Evolutionary conservation across 2,888 invertebrate genomes (phyloP).

Genomic region (Rhamnusium bicolor): DNA sequence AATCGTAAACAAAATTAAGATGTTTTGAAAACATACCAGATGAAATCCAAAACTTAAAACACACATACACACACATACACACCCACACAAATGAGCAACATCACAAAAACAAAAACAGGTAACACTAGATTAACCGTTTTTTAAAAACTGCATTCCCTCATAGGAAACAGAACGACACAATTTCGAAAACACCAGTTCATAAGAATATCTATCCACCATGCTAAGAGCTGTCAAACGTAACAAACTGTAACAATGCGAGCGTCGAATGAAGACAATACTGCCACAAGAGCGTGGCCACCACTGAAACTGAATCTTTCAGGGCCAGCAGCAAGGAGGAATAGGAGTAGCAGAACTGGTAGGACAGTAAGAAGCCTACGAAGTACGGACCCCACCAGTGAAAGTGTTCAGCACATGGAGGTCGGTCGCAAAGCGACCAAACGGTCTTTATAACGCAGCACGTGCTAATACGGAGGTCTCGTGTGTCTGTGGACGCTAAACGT

Average conservation of each 20-base stretch:
- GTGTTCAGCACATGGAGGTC: slow-evolving; percentile 37
- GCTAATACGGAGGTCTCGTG: slow-evolving; percentile 17
- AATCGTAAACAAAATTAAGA: background rate
- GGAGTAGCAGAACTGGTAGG: slow-evolving; percentile 1
- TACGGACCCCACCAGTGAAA: slow-evolving; percentile 53
- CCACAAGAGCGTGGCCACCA: slow-evolving; percentile 21
- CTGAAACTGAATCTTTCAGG: slow-evolving; percentile 35
- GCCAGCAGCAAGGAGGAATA: slow-evolving; percentile 27
- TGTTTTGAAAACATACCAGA: slow-evolving; percentile 18
- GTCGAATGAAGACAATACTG: slow-evolving; percentile 28
- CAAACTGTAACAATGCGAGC: slow-evolving; percentile 1
- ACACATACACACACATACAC: slow-evolving; percentile 8
- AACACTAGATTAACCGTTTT: slow-evolving; percentile 5
- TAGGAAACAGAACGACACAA: background rate
- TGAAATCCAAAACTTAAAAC: slow-evolving; percentile 9
- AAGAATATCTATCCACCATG: slow-evolving; percentile 2
- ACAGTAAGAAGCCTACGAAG: background rate
- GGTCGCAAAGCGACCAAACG: background rate
- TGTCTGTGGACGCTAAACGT: background rate
- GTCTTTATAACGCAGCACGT: slow-evolving; percentile 24
- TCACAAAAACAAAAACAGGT: background rate
- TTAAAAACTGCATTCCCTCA: background rate
- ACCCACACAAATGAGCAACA: too few relatives aligned
- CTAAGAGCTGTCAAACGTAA: slow-evolving; percentile 12
- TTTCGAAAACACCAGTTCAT: background rate